These are phyloP conservation scores for Nemopilema nomurai DNA, from an alignment of 30 jellyfish, hydroid and myxozoan species.

Conservation along the genomic window DNA sequence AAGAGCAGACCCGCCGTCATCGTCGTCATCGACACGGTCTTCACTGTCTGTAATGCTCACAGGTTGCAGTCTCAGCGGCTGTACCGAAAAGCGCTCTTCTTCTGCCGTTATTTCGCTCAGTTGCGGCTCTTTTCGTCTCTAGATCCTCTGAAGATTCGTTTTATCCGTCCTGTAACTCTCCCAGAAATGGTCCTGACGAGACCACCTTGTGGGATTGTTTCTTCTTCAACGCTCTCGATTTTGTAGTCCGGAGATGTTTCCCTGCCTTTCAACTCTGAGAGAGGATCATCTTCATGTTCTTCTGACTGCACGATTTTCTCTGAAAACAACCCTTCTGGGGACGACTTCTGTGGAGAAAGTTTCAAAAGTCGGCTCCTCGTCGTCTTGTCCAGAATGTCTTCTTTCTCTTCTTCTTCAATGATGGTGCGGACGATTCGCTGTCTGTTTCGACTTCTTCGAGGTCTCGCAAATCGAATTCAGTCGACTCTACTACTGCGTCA, in stretches of 20 bases:
- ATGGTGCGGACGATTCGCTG: too few relatives aligned
- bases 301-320: too few relatives aligned
- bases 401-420: not conserved
- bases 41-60: not conserved
- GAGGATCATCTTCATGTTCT: not conserved
- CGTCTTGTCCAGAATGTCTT: not conserved
- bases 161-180: not conserved
- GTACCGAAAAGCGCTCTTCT: not conserved
- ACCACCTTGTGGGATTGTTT: not conserved
- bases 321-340: too few relatives aligned
- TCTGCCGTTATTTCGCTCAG: not conserved
- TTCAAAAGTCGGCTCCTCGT: not conserved
- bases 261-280: not conserved
- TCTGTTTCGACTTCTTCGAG: too few relatives aligned
- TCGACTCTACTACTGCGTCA: too few relatives aligned
- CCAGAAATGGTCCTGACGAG: not conserved
- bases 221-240: not conserved
- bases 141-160: not conserved
- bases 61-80: not conserved
- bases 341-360: too few relatives aligned
- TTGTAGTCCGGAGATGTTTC: not conserved
- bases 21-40: not conserved
- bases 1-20: too few relatives aligned
- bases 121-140: not conserved
- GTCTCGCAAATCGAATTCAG: too few relatives aligned